Conservation (phyloP, 2,797 vertebrate genomes). For the Acanthopagrus latus region DNA sequence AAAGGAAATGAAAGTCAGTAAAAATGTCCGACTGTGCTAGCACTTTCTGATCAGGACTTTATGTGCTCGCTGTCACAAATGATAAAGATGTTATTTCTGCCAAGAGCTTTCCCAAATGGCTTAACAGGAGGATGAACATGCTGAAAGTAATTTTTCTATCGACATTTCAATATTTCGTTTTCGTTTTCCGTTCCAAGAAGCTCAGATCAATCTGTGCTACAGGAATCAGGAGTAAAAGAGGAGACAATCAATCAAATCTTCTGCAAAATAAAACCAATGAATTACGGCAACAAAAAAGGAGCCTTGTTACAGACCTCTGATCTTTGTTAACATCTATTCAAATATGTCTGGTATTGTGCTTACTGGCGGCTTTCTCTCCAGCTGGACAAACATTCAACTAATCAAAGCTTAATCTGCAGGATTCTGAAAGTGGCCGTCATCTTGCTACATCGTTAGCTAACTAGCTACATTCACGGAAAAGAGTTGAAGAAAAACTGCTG, state of each 20-base stretch:
- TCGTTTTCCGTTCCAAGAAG: slow-evolving; percentile 12
- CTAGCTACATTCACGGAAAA: neutral
- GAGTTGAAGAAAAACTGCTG: neutral
- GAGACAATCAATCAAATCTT: neutral
- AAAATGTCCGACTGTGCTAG: neutral
- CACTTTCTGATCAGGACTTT: neutral
- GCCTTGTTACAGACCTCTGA: neutral
- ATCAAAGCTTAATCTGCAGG: neutral
- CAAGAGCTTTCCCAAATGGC: neutral
- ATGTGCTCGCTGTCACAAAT: neutral
- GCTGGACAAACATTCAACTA: neutral
- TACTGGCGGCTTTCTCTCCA: neutral
- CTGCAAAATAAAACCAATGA: neutral
- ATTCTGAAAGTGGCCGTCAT: neutral
- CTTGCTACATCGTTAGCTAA: neutral
- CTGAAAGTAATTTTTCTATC: slow-evolving; percentile 17
- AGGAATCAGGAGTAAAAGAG: neutral
- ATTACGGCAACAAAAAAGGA: neutral
- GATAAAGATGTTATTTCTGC: neutral
- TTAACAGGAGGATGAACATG: neutral
- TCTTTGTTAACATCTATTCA: neutral
- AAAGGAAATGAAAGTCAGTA: neutral
- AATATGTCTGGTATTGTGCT: neutral
- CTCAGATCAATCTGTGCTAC: neutral
- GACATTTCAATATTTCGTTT: neutral